A percentile compares a stretch with the other conserved stretches of the same genome.
Evolutionary conservation across 1,140 invertebrate species (phyloP).

Genomic region (Bombus breviceps): DNA sequence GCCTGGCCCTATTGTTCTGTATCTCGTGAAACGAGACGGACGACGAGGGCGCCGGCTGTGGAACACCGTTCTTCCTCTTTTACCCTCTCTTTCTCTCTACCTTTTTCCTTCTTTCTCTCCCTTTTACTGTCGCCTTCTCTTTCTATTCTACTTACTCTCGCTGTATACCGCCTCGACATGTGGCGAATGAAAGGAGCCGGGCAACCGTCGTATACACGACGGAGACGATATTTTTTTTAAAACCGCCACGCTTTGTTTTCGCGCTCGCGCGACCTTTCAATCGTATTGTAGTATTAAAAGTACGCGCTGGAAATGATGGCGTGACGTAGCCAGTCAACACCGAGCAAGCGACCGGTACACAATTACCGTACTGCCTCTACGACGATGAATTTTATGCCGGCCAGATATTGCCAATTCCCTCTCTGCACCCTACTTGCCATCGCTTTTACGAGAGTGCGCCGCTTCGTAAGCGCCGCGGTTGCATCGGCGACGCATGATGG

Average conservation of each 20-base stretch:
- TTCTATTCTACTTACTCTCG: neutral
- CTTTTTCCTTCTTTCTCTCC: neutral
- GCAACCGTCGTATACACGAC: constrained; percentile 24
- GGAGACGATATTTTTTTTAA: constrained; percentile 54
- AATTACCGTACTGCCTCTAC: neutral
- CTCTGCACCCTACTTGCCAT: neutral
- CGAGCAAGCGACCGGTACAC: neutral
- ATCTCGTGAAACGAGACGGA: constrained; percentile 59
- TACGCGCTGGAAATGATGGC: constrained; percentile 5
- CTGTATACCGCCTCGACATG: constrained; percentile 55
- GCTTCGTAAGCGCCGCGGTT: too few relatives aligned
- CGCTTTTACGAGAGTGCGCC: neutral
- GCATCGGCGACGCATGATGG: neutral
- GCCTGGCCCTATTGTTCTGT: constrained; percentile 59
- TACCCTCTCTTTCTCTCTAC: neutral
- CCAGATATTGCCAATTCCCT: constrained; percentile 16
- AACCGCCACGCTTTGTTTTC: constrained; percentile 53
- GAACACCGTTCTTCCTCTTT: constrained; percentile 1
- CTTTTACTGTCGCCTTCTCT: neutral
- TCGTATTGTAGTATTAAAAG: constrained; percentile 43
- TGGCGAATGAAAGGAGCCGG: constrained; percentile 64
- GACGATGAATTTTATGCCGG: constrained; percentile 18
- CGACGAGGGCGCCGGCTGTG: constrained; percentile 56
- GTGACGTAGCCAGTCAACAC: neutral
- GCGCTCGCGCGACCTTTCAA: constrained; percentile 41